Percentiles rank a stretch among this genome's conserved stretches.
Conservation (phyloP, 2,113 vertebrate species). For the Tiliqua scincoides region DNA sequence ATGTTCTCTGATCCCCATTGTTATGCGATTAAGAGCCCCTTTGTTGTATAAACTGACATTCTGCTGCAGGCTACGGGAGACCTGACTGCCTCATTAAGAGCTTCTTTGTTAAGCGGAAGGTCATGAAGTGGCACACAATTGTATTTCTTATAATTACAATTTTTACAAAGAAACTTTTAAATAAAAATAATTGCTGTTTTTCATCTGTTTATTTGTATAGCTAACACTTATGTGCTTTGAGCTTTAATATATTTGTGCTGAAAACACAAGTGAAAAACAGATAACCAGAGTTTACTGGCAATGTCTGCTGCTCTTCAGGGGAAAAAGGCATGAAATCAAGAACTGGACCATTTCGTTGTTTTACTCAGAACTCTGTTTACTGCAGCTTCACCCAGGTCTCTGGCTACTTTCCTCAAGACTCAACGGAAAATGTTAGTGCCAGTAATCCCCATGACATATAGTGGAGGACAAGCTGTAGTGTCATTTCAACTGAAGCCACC, state of each 20-base stretch:
- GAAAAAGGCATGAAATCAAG: background rate
- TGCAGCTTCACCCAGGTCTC: background rate
- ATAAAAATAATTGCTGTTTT: background rate
- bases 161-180: too few relatives aligned
- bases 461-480: slow-evolving; percentile 47
- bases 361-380: background rate
- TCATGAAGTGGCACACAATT: too few relatives aligned
- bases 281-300: background rate
- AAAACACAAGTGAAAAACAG: background rate
- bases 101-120: too few relatives aligned
- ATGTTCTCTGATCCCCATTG: too few relatives aligned
- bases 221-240: too few relatives aligned
- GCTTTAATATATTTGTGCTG: background rate
- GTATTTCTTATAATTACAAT: background rate
- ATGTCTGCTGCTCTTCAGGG: background rate
- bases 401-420: slow-evolving; percentile 49
- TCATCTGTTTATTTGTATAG: background rate
- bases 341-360: slow-evolving; percentile 9
- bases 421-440: slow-evolving; percentile 53
- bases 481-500: slow-evolving; percentile 56
- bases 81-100: too few relatives aligned
- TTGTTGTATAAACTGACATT: too few relatives aligned
- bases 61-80: too few relatives aligned
- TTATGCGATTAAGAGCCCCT: too few relatives aligned
- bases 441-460: slow-evolving; percentile 29